These are phyloP conservation scores for Grammomys surdaster DNA, from an alignment of 2,113 vertebrate genomes.

Conservation along the genomic window DNA sequence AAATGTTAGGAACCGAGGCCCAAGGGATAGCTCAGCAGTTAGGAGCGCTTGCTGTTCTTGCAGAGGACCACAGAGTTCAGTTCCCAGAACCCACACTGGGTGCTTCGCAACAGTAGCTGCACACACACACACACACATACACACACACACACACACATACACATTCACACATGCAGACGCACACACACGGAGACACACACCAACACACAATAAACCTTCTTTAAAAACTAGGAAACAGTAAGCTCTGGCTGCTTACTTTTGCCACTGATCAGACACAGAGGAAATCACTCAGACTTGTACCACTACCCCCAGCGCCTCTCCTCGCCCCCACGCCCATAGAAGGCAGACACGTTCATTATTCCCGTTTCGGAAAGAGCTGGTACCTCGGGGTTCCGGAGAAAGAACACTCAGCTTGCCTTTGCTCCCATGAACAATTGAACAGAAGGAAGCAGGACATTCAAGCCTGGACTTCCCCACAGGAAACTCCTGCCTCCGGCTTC, in stretches of 20 bases:
- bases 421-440: constrained; percentile 68
- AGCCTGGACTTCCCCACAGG: constrained; percentile 70
- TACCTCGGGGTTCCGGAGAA: constrained; percentile 35
- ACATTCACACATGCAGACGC: neutral
- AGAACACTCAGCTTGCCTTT: constrained; percentile 47
- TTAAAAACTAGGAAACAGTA: neutral
- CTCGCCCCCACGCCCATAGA: neutral
- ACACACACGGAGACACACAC: neutral
- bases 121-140: neutral
- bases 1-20: neutral
- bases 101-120: neutral
- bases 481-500: constrained; percentile 55
- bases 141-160: neutral
- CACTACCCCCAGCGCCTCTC: accelerated
- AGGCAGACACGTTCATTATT: neutral
- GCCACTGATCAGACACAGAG: neutral
- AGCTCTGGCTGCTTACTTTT: neutral
- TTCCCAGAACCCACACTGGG: neutral
- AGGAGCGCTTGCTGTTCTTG: neutral
- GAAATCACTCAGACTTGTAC: neutral
- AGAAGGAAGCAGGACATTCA: constrained; percentile 61
- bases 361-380: neutral
- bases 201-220: no score
- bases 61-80: neutral
- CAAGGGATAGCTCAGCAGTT: neutral